Base-by-base conservation (phyloP, 2,888 invertebrate species). In the Balanococcus diminutus region DNA sequence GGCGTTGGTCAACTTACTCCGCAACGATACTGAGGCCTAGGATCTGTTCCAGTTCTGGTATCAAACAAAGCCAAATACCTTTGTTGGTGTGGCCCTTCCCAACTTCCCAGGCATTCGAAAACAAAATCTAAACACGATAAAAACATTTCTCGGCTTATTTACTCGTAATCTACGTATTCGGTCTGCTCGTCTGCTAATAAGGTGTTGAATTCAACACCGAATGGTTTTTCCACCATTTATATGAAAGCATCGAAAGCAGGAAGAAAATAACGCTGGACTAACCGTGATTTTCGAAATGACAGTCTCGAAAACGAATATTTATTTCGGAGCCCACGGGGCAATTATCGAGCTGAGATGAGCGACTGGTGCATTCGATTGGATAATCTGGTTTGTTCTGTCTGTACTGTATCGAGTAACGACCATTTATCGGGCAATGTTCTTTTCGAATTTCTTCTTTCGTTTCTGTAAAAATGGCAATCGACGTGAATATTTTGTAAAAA, bases 371-470 rank as follows among this genome's bases (percentile, higher is more conserved):
- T 88, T 92, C 92, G 22, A 90, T 89, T 67, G 90, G 90, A 39
- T 89, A 90, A 46, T 91, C 90, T 0, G 91, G 90, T 87, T 92
- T 92, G 87, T 91, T 91, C 19, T 91, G 89, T 87, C 90, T 91
- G 89, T 93, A 92, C 22, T 91, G 92, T 88, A 93, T 92, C 87
- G 91, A 91, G 89, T 92, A 93, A 87, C 91, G 91, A 5, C 93
- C 93, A 87, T 92, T 92, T 87, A 93, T 91, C 16, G 94, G 93
- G 87, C 94, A 94, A 88, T 92, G 93, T 88, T 92, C 92, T 87
- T 92, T 92, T 61, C 91, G 90, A 42, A 92, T 91, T 42, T 90
- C 89, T 87, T 92, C 92, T 88, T 90, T 91, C 16, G 91, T 91
- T 89, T 92, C 92, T 92, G 88, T 14, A n/a, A n/a, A n/a, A n/a